Evolutionary conservation across 2,113 vertebrate genomes (phyloP), one percentile per base, ranked within the genome.

Genomic region (Strix uralensis): DNA sequence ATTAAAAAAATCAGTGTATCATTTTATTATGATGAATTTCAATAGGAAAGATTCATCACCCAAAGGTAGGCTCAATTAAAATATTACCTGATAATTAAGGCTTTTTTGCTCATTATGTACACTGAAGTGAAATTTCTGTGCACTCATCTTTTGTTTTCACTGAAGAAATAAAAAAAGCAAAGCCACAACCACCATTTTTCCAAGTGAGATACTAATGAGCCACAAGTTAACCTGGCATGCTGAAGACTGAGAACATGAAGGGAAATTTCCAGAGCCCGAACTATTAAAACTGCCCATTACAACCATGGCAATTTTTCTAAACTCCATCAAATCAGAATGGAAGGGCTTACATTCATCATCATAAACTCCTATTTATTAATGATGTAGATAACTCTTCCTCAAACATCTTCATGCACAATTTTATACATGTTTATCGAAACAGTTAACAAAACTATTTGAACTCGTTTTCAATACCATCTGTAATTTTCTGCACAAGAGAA

Each of bases 171-270:
- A 40, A 62, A 59, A 57, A n/a, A 6, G 2, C 15, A 16, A 51
- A 66, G 62, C n/a, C 51, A 65, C 21, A 72, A 36, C 11, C 36
- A 72, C 17, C 6, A 7, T 63, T 81, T 91, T 65, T 59, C 63
- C 75, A 67, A n/a, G 32, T 11, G 42, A 90, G 29, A 65, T 10
- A 11, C 17, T 42, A 57, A 49, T 1, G 4, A 83, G 51, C 51
- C 62, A 88, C 54, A 79, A n/a, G 8, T 77, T 81, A 34, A 90
- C 21, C 10, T 69, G 13, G 36, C 38, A 81, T 3, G 29, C 32
- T 0, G 0, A 84, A 55, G 44, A 44, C 32, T 63, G 14, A 81
- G 67, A 70, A 74, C 0, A 0, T 1, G 11, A 62, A 88, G 38
- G 11, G n/a, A 27, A 38, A 71, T 10, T 40, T 74, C 72, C 77